Evolutionary conservation across 2,113 vertebrate genomes (phyloP).

Genomic region (Aphyosemion australe): DNA sequence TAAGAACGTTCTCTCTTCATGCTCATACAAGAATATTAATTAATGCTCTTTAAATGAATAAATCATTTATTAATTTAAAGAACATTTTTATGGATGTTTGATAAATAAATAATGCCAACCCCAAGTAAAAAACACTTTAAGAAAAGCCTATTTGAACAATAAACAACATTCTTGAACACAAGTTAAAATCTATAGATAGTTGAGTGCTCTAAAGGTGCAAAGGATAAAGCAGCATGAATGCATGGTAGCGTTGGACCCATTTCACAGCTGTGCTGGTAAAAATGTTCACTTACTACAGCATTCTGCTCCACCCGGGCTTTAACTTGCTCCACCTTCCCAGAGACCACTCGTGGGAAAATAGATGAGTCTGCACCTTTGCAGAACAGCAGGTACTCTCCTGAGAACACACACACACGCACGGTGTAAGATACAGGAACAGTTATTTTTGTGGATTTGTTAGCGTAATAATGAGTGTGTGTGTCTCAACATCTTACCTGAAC

Average conservation of each 20-base stretch:
- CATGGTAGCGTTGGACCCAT: not conserved
- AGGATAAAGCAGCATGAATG: not conserved
- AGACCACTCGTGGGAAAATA: constrained; percentile 91
- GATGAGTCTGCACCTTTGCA: constrained; percentile 98
- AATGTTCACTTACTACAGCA: constrained; percentile 86
- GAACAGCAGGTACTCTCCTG: constrained; percentile 93
- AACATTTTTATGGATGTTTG: no score
- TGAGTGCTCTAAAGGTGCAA: not conserved
- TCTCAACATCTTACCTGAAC: constrained; percentile 77
- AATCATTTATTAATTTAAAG: no score
- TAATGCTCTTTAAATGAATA: no score
- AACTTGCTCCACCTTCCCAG: constrained; percentile 95
- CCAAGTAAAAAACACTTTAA: no score
- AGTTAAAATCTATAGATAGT: not conserved
- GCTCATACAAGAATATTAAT: no score
- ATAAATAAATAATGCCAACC: no score
- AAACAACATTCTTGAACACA: not conserved
- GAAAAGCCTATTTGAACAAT: no score
- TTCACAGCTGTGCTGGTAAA: not conserved
- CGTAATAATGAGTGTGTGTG: not conserved
- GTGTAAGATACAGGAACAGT: constrained; percentile 1
- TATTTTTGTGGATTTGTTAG: not conserved
- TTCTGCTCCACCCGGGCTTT: constrained; percentile 91
- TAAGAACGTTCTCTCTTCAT: no score
- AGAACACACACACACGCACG: constrained; percentile 14